A percentile compares a stretch with the other conserved stretches of the same genome.
These are phyloP conservation scores for Schizotus pectinicornis DNA, from an alignment of 2,888 invertebrate genomes.

Conservation along the genomic window DNA sequence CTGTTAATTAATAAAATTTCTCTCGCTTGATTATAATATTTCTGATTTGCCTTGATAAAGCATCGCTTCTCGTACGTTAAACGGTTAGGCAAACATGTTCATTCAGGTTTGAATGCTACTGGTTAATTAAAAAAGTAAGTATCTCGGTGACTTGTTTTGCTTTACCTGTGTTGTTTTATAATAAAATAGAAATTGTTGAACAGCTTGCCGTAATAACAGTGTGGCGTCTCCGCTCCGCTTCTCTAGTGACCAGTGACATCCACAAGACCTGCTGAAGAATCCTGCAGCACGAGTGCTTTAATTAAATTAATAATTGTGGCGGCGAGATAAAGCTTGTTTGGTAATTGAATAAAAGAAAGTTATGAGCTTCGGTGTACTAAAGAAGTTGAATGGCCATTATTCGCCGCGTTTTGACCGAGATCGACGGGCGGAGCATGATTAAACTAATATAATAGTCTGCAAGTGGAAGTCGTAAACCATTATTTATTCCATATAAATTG, in stretches of 20 bases:
- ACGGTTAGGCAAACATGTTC: neutral
- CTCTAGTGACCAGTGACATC: no score
- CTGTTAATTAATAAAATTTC: slow-evolving; percentile 23
- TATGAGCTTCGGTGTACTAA: slow-evolving; percentile 30
- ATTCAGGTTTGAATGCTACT: no score
- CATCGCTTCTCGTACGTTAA: slow-evolving; percentile 11
- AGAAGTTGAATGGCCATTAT: slow-evolving; percentile 34
- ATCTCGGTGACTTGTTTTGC: no score
- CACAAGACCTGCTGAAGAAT: slow-evolving; percentile 8
- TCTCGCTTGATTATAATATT: slow-evolving; percentile 11
- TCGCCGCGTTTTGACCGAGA: slow-evolving; percentile 31
- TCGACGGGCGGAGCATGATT: slow-evolving; percentile 32
- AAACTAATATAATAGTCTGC: slow-evolving; percentile 38
- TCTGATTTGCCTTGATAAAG: slow-evolving; percentile 19
- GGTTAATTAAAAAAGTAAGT: no score
- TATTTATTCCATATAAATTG: slow-evolving; percentile 39
- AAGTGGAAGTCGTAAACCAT: slow-evolving; percentile 37
- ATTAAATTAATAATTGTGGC: slow-evolving; percentile 21
- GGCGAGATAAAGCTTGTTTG: slow-evolving; percentile 15
- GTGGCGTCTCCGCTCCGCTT: no score
- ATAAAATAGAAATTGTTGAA: no score
- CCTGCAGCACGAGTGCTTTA: slow-evolving; percentile 10
- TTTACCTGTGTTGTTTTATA: no score
- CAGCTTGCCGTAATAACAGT: no score
- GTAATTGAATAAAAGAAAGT: slow-evolving; percentile 37